Evolutionary conservation across 2,113 vertebrate genomes (phyloP), one percentile per base, ranked within the genome.

Genomic region (Ammodytes marinus): DNA sequence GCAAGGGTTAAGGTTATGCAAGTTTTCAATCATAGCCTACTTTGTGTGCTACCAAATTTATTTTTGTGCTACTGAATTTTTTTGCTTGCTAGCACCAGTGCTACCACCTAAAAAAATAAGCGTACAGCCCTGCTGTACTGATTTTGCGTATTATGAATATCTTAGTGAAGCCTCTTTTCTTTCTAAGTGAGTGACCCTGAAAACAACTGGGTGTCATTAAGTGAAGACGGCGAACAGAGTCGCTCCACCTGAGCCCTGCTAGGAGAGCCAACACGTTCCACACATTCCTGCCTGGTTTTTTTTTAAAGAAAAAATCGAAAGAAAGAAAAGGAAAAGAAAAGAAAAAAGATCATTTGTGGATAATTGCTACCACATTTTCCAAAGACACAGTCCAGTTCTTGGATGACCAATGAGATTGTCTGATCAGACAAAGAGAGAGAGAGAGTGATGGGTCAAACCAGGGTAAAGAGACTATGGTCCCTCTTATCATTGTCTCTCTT

Each of bases 311-410:
- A 49, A 54, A 43, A 52, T 50, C 76, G 66, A 60, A 83, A 64
- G 52, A 69, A 2, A 76, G 73, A 69, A 4, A 35, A 54, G 37
- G 7, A 80, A 79, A 66, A 1, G 57, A 73, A 78, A 89, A 76
- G 12, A 82, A 78, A 88, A 80, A 87, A 75, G 55, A 81, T 83
- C 58, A 79, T 80, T 82, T 77, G 79, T 84, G 68, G 69, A 85
- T 94, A 93, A 94, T 92, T 87, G 83, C 67, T 67, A 89, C 69
- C 92, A 93, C 79, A 89, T 94, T 92, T 90, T 74, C 54, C 27
- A 27, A 40, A 74, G 61, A 79, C 52, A 43, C 70, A 70, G 64
- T 79, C 68, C 69, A 69, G 53, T 42, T 74, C 35, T 84, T 45
- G 69, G 54, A 83, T 74, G 65, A 79, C 64, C 45, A 71, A 47